Conservation (phyloP, 2,888 invertebrate species). For the Zootermopsis nevadensis region DNA sequence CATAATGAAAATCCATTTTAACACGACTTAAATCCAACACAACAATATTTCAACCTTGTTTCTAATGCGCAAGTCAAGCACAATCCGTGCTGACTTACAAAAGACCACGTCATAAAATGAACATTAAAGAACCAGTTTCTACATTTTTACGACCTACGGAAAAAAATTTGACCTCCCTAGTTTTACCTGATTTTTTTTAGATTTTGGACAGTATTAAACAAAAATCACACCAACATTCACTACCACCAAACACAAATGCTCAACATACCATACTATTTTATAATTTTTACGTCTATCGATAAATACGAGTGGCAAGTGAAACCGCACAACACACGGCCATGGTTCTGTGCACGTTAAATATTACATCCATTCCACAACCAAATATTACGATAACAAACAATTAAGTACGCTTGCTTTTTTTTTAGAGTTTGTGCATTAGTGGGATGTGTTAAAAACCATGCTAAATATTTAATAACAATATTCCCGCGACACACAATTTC, state of each 20-base stretch:
- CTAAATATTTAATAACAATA: constrained; percentile 3
- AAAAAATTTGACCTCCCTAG: not conserved
- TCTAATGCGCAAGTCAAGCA: no score
- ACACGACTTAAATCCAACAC: no score
- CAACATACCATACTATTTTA: not conserved
- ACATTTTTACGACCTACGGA: not conserved
- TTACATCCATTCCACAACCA: not conserved
- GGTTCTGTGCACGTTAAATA: not conserved
- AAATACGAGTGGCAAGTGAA: not conserved
- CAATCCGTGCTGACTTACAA: no score
- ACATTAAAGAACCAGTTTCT: not conserved
- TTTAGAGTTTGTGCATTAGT: not conserved
- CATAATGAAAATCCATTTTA: no score
- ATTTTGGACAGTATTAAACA: no score
- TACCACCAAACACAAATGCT: not conserved
- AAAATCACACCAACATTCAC: no score
- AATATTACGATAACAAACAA: not conserved
- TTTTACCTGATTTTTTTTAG: not conserved
- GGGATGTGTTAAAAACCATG: not conserved
- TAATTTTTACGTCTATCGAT: not conserved
- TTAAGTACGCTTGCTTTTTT: not conserved
- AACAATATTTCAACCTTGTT: no score
- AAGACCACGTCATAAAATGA: no score
- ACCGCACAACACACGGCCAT: not conserved
- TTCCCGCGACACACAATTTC: not conserved